Conservation (phyloP, 2,888 invertebrate genomes). For the Patella caerulea region DNA sequence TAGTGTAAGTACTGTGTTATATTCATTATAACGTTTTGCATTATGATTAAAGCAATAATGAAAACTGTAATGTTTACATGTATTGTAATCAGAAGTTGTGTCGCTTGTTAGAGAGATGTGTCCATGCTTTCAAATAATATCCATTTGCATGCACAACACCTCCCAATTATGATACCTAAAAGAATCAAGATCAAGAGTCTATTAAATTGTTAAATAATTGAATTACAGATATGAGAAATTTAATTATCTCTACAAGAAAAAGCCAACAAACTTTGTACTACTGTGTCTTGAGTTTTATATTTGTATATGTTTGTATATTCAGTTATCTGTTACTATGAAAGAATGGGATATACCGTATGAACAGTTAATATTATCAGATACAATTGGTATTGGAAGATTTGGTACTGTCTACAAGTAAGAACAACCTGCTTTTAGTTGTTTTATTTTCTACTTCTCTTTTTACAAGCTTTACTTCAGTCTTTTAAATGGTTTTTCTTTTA, state of each 20-base stretch:
- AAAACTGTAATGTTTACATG: neutral
- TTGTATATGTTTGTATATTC: neutral
- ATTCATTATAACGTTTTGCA: too few species aligned
- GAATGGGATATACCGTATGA: slow-evolving; percentile 99
- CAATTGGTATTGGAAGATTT: slow-evolving; percentile 92
- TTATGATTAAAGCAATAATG: too few species aligned
- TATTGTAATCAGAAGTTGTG: neutral
- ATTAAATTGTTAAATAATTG: neutral
- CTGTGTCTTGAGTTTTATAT: neutral
- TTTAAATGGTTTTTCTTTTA: neutral
- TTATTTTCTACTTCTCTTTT: neutral
- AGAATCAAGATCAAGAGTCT: neutral
- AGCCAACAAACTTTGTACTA: too few species aligned
- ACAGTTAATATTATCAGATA: slow-evolving; percentile 88
- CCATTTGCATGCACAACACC: too few species aligned
- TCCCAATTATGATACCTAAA: neutral
- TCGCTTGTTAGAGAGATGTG: too few species aligned
- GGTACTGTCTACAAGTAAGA: slow-evolving; percentile 85
- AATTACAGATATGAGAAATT: too few species aligned
- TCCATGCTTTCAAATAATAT: too few species aligned
- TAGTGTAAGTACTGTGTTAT: slow-evolving; percentile 68
- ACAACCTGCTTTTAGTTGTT: neutral
- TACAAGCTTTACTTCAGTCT: neutral
- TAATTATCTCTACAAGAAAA: too few species aligned
- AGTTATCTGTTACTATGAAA: slow-evolving; percentile 69